Base-by-base conservation (phyloP, 2,113 vertebrate genomes). In the Bungarus multicinctus region DNA sequence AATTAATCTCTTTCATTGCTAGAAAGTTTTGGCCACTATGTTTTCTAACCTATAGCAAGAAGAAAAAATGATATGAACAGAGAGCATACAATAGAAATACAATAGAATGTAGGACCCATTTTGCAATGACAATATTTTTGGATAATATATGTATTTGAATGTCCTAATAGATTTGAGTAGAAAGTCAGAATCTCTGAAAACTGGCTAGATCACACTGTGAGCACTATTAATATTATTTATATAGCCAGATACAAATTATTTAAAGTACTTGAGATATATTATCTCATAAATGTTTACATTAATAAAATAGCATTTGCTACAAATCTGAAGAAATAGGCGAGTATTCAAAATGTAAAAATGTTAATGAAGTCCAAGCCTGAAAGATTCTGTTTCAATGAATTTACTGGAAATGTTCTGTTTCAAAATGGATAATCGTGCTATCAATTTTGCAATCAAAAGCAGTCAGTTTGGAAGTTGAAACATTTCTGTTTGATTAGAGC, bases 1-100 rank as follows among this genome's bases (percentile, higher is more conserved):
- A 98, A 96, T 98, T 99, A 57, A 99, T 98, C 94, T 99, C 99
- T 96, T 99, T 99, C 97, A 99, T 97, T 85, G 98, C 98, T 53
- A 99, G 96, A 64, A 98, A 97, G 96, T 98, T 98, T 96, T 99
- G 98, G 20, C 97, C 97, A 5, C 97, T 98, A 90, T 96, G 97
- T 93, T 99, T 99, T 94, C 97, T 98, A 93, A 99, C 98, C 98
- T 99, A 95, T 6, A 95, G 89, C 43, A 50, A 87, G 47, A 91
- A 53, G 3, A 25, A 89, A 89, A 89, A 34, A 14, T 87, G 86
- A 89, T 39, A 53, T 87, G 30, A 90, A 30, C 30, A 50, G 6
- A 81, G 18, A 81, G 69, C 39, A 39, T 39, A 43, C 47, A 93
- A 2, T 50, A 22, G 16, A 20, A 81, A 39, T 88, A n/a, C n/a